These are phyloP conservation scores for Magallana gigas DNA, from an alignment of 1,140 invertebrate species.

Conservation along the genomic window DNA sequence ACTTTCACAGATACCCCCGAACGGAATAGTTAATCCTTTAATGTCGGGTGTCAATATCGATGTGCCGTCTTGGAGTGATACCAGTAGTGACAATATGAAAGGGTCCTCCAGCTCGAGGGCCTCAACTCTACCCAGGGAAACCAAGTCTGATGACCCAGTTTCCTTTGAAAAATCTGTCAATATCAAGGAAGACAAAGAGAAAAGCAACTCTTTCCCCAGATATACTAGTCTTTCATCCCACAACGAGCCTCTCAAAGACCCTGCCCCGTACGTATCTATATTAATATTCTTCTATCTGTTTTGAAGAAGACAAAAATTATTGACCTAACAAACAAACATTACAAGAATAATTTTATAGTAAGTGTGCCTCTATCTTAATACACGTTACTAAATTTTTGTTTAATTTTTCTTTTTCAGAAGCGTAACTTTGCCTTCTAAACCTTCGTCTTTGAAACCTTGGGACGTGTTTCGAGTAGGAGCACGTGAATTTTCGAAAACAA, in stretches of 20 bases:
- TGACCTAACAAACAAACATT: background rate
- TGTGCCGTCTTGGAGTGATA: slow-evolving; percentile 57
- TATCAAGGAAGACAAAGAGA: background rate
- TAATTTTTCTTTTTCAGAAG: background rate
- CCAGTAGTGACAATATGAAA: slow-evolving; percentile 66
- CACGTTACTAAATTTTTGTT: too few species aligned
- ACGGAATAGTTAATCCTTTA: slow-evolving; percentile 66
- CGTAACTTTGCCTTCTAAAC: background rate
- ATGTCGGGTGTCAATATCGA: slow-evolving; percentile 56
- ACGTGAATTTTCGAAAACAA: slow-evolving; percentile 55
- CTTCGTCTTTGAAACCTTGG: slow-evolving; percentile 63
- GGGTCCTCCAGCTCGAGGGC: slow-evolving; percentile 52
- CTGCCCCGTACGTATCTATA: background rate
- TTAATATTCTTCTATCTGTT: background rate
- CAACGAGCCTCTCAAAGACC: background rate
- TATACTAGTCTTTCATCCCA: slow-evolving; percentile 1
- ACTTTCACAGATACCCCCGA: slow-evolving; percentile 38
- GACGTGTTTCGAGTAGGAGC: slow-evolving; percentile 68
- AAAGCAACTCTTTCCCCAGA: background rate
- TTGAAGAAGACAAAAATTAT: slow-evolving; percentile 18
- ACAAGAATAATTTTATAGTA: too few species aligned
- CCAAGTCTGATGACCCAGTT: background rate
- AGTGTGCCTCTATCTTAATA: background rate
- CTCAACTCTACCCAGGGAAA: slow-evolving; percentile 52
- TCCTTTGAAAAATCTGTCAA: background rate